Evolutionary conservation across 2,113 vertebrate species (phyloP).

Genomic region (Nannobrachium achirus): DNA sequence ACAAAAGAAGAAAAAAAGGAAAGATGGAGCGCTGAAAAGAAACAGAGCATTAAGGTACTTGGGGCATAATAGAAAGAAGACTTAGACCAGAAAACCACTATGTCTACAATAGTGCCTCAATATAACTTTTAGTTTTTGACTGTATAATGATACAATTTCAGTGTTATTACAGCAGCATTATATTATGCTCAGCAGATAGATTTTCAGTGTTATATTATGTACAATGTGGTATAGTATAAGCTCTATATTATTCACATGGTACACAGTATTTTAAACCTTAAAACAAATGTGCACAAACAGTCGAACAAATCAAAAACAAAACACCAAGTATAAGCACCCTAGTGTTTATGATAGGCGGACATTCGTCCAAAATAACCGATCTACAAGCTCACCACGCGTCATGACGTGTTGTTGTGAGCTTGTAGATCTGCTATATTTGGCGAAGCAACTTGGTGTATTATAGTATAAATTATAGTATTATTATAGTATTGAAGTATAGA

Average conservation of each 20-base stretch:
- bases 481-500: too few relatives aligned
- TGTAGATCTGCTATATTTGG: too few relatives aligned
- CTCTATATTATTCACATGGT: too few relatives aligned
- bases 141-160: background rate
- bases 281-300: background rate
- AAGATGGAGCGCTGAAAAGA: slow-evolving; percentile 1
- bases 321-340: too few relatives aligned
- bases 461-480: too few relatives aligned
- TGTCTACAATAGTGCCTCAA: background rate
- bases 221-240: too few relatives aligned
- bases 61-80: slow-evolving; percentile 5
- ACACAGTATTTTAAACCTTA: too few relatives aligned
- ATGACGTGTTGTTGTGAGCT: background rate
- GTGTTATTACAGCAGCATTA: background rate
- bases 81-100: background rate
- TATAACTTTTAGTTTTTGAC: background rate
- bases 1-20: slow-evolving; percentile 27
- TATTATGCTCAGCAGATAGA: background rate
- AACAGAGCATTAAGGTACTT: slow-evolving; percentile 8
- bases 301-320: background rate
- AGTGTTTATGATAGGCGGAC: too few relatives aligned
- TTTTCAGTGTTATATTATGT: too few relatives aligned
- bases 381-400: background rate
- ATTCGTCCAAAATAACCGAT: slow-evolving; percentile 12
- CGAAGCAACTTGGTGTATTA: too few relatives aligned